Base-by-base conservation (phyloP, 1,140 invertebrate species). In the Meloidogyne exigua region DNA sequence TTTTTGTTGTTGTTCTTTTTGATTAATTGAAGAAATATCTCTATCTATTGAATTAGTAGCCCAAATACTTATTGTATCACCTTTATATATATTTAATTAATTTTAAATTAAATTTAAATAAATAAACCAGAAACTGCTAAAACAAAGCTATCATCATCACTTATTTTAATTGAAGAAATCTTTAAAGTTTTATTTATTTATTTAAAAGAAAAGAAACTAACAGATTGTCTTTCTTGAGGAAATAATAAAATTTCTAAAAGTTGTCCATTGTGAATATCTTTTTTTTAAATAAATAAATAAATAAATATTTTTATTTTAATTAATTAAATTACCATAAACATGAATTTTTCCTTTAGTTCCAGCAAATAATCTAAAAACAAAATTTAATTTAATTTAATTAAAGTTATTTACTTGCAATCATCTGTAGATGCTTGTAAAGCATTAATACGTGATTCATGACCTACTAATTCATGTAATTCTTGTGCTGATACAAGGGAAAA, bases 401-500 rank as follows among this genome's bases (percentile, higher is more conserved):
- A 9, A 7, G 5, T 25, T 12, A 65, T 68, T 49, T 28, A 72
- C 70, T 42, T 39, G 64, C 80, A 82, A 64, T 82, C 81, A 66
- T 82, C 81, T 10, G 67, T 57, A 2, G 81, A 84, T 32, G 76
- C 75, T 13, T 62, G 77, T 42, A 82, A 62, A 21, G 82, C 79
- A 42, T 82, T 82, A 10, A 82, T 77, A 13, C 83, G 69, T 7
- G 79, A 82, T 66, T 57, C 23, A 57, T 65, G 63, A 0, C 36
- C 25, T 23, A 65, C 18, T 32, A 86, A 70, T 71, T 86, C 85
- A 63, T 87, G 86, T 10, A 86, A 76, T 79, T 86, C 85, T 78
- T 86, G 82, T 26, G 80, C 72, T 3, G 83, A 87, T 15, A 86
- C 83, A 23, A 84, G 81, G 21, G 76, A 77, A 72, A 87, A 86